phyloP scores from a whole-genome alignment of 2,888 invertebrate genomes.

The Tipula helvola region DNA sequence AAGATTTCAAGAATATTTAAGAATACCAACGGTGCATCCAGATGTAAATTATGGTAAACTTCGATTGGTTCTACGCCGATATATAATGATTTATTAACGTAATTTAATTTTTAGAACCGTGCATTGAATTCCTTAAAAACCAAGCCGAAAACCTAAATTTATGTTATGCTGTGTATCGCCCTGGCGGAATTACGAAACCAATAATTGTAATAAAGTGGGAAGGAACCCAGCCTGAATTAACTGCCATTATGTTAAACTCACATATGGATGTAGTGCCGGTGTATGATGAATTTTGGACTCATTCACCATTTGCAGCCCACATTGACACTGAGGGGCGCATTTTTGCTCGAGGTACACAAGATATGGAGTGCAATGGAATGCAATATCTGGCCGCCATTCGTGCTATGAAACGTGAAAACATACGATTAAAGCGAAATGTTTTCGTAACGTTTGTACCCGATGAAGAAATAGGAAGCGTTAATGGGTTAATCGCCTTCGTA shows the following conservation, averaged over 20 bases:
- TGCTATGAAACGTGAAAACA: slow-evolving; percentile 43
- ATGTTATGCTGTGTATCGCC: slow-evolving; percentile 36
- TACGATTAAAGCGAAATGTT: slow-evolving; percentile 48
- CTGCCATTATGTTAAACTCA: slow-evolving; percentile 74
- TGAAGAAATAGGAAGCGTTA: slow-evolving; percentile 57
- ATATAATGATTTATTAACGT: neutral
- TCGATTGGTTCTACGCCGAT: neutral
- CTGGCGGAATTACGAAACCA: slow-evolving; percentile 49
- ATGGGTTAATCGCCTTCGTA: slow-evolving; percentile 59
- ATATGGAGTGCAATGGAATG: slow-evolving; percentile 75
- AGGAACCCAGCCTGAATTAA: slow-evolving; percentile 57
- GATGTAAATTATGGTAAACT: slow-evolving; percentile 60
- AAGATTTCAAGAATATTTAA: slow-evolving; percentile 64
- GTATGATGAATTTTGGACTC: slow-evolving; percentile 76
- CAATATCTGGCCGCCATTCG: slow-evolving; percentile 67
- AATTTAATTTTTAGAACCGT: slow-evolving; percentile 39
- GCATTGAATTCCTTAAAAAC: slow-evolving; percentile 56
- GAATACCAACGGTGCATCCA: slow-evolving; percentile 72
- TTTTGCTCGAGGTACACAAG: slow-evolving; percentile 59
- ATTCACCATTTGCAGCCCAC: slow-evolving; percentile 78
- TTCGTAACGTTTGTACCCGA: slow-evolving; percentile 65
- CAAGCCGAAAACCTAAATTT: slow-evolving; percentile 57
- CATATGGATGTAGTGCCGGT: slow-evolving; percentile 97
- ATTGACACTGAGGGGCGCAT: slow-evolving; percentile 76
- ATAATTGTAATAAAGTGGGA: slow-evolving; percentile 67